Conservation (phyloP, 2,888 invertebrate species). For the Calliopum simillimum region DNA sequence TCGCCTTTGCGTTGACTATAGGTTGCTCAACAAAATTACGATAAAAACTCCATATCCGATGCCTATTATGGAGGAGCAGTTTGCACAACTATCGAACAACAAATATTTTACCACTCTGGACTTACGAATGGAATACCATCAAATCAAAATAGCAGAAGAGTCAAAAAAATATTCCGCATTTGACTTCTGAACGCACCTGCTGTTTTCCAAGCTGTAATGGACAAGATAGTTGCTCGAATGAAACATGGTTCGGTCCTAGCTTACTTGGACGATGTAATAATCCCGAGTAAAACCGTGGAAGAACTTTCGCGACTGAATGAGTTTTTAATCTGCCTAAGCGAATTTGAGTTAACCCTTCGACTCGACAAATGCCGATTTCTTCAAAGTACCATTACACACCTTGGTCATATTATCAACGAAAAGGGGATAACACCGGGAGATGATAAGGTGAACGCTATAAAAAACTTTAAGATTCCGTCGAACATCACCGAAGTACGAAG, state of each 20-base stretch:
- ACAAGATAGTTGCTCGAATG: slow-evolving; percentile 32
- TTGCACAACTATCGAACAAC: too few relatives aligned
- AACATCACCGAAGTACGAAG: too few relatives aligned
- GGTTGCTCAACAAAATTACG: slow-evolving; percentile 38
- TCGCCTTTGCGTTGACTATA: slow-evolving; percentile 44
- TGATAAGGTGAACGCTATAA: too few relatives aligned
- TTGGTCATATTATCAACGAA: slow-evolving; percentile 42
- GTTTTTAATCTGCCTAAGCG: slow-evolving; percentile 36
- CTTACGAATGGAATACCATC: too few relatives aligned
- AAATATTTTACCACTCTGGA: too few relatives aligned
- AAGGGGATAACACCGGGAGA: too few relatives aligned
- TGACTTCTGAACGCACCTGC: slow-evolving; percentile 43
- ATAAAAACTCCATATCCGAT: slow-evolving; percentile 41
- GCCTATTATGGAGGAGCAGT: slow-evolving; percentile 44
- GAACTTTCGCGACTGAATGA: slow-evolving; percentile 34
- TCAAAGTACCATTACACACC: slow-evolving; percentile 37
- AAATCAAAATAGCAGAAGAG: too few relatives aligned
- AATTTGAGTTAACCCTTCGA: slow-evolving; percentile 39
- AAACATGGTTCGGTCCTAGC: slow-evolving; percentile 32
- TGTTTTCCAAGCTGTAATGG: slow-evolving; percentile 38
- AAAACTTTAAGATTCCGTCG: too few relatives aligned
- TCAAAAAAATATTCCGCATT: too few relatives aligned
- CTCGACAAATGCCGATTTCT: slow-evolving; percentile 43
- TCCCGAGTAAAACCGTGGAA: too few relatives aligned
- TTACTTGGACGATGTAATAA: slow-evolving; percentile 44